A percentile compares a stretch with the other conserved stretches of the same genome.
These are phyloP conservation scores for Barnardius zonarius DNA, from an alignment of 2,113 vertebrate genomes.

Conservation along the genomic window DNA sequence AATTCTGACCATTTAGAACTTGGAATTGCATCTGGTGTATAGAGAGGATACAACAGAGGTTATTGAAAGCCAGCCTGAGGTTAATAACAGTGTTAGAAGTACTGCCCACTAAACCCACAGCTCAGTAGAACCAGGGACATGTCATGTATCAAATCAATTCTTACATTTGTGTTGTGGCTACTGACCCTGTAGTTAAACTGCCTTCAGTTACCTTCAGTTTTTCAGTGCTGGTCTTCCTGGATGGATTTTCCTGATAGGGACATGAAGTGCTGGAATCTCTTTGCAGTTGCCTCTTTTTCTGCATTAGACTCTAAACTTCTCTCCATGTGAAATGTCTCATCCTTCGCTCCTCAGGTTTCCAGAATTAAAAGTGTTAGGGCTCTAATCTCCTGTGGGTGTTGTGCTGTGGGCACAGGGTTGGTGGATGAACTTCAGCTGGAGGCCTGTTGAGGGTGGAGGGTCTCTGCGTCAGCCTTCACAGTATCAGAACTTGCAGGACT, in stretches of 20 bases:
- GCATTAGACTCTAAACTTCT: not conserved
- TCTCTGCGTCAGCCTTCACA: not conserved
- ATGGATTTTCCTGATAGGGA: not conserved
- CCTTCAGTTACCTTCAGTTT: not conserved
- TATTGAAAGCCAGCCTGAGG: not conserved
- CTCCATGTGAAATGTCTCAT: not conserved
- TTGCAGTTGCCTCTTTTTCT: not conserved
- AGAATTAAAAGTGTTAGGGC: not conserved
- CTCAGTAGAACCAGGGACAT: not conserved
- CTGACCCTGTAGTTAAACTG: not conserved
- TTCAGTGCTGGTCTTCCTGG: not conserved
- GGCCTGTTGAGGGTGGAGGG: not conserved
- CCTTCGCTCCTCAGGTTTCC: not conserved
- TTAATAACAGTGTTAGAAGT: not conserved
- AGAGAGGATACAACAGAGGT: not conserved
- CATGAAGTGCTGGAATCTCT: not conserved
- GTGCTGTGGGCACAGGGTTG: fast-evolving
- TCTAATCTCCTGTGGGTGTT: not conserved
- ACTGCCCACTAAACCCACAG: not conserved
- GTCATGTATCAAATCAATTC: fast-evolving
- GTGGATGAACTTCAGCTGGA: not conserved
- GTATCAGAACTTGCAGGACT: not conserved
- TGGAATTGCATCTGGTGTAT: not conserved
- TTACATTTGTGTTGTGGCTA: not conserved
- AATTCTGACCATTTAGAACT: not conserved